Percentiles rank a stretch among this genome's conserved stretches.
Conservation (phyloP, 2,888 invertebrate species). For the Boloria euphrosyne region DNA sequence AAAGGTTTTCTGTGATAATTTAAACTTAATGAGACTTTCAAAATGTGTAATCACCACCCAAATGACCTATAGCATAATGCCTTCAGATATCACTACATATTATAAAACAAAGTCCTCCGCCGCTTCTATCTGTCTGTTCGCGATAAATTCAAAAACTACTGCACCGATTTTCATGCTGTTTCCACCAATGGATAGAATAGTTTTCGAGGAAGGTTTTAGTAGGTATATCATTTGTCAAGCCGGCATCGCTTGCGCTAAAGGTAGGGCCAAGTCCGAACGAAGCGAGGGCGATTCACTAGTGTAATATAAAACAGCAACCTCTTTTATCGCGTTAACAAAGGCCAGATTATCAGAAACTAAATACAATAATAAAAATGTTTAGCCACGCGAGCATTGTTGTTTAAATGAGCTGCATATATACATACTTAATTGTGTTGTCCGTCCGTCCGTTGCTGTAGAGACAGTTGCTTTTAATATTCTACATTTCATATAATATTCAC, state of each 20-base stretch:
- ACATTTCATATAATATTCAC: not conserved
- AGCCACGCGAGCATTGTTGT: constrained; percentile 33
- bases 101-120: not conserved
- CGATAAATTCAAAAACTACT: not conserved
- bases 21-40: not conserved
- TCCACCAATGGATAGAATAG: too few relatives aligned
- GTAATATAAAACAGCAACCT: constrained; percentile 23
- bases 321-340: constrained; percentile 27
- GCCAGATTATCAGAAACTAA: constrained; percentile 22
- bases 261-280: too few relatives aligned
- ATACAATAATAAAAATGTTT: constrained; percentile 29
- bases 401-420: constrained; percentile 31
- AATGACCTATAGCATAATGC: constrained; percentile 6
- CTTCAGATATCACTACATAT: not conserved
- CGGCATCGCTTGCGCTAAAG: too few relatives aligned
- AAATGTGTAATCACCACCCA: not conserved
- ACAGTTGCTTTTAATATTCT: not conserved
- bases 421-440: constrained; percentile 31
- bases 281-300: too few relatives aligned
- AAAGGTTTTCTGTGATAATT: not conserved
- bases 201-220: too few relatives aligned
- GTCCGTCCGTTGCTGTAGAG: constrained; percentile 32
- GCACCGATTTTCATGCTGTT: too few relatives aligned
- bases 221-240: too few relatives aligned
- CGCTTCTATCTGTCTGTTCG: too few relatives aligned